Percentiles rank a stretch among this genome's conserved stretches.
Conservation (phyloP, 2,888 invertebrate genomes). For the Drosophila imparisetae region DNA sequence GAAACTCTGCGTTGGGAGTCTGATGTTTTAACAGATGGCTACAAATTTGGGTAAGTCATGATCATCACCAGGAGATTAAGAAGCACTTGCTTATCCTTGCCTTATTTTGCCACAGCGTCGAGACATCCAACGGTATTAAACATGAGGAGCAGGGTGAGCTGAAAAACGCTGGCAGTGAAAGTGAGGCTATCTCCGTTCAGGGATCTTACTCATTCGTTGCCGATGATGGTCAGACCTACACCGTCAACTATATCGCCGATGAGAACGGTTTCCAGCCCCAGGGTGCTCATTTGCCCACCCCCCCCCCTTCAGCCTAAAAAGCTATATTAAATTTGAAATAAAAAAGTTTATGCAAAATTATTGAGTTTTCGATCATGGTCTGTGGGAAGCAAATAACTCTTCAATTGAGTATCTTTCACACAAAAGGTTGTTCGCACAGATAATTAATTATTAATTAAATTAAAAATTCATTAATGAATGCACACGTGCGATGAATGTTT, state of each 20-base stretch:
- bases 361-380: background rate
- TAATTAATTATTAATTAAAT: background rate
- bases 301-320: conserved; percentile 22
- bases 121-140: conserved; percentile 72
- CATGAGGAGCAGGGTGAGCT: no score
- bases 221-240: conserved; percentile 68
- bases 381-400: background rate
- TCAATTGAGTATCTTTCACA: background rate
- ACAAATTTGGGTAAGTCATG: conserved; percentile 81
- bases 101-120: conserved; percentile 12
- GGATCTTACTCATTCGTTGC: conserved; percentile 67
- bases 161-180: conserved; percentile 9
- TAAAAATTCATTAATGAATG: background rate
- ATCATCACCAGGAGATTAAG: background rate
- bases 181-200: conserved; percentile 70
- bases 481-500: background rate
- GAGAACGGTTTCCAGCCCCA: conserved; percentile 86
- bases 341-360: conserved; percentile 49
- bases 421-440: background rate
- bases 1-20: background rate
- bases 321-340: conserved; percentile 18
- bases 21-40: conserved; percentile 80
- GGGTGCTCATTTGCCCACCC: conserved; percentile 79
- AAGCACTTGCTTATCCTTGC: conserved; percentile 8
- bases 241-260: conserved; percentile 78